Base-by-base conservation (phyloP, 2,113 vertebrate genomes). In the Noctilio leporinus region DNA sequence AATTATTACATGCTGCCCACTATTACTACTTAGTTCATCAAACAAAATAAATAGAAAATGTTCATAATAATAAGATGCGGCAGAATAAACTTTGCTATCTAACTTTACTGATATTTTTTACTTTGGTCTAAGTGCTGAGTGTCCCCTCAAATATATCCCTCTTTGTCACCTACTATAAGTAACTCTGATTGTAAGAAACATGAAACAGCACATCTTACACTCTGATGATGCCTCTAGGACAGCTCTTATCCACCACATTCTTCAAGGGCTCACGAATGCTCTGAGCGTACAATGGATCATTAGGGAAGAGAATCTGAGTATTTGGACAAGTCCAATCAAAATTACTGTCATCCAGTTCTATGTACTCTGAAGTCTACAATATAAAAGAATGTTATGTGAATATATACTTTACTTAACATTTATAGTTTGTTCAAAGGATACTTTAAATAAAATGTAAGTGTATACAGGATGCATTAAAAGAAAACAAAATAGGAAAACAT, bases 311-410 rank as follows among this genome's bases (percentile, higher is more conserved):
- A 89, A 99, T 99, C 96, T 99, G 99, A 26, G 99, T 99, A 98
- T 99, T 99, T 0, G 99, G 99, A 97, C 99, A 99, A 47, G 99
- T 99, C 99, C 99, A 99, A 45, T 99, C 99, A 81, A 99, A 99
- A 96, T 99, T 99, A 49, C 99, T 99, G 98, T 99, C 99, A 0
- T 99, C 99, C 95, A 99, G 97, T 97, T 99, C 99, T n/a, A 97
- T 98, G 96, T 98, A 98, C 83, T 98, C 98, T 40, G 98, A 97
- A 49, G 98, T 99, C 98, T 99, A 57, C 33, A 97, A 98, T 9
- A 70, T 33, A 93, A 97, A 93, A 94, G 0, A 47, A 87, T 28
- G 43, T 20, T 35, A 76, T 30, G 2, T 88, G 75, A 86, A 69
- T 15, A 40, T 69, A 4, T 7, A 40, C 24, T 76, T 96, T 89